These are phyloP conservation scores for Anastrepha ludens DNA, from an alignment of 1,140 invertebrate genomes.

Conservation along the genomic window DNA sequence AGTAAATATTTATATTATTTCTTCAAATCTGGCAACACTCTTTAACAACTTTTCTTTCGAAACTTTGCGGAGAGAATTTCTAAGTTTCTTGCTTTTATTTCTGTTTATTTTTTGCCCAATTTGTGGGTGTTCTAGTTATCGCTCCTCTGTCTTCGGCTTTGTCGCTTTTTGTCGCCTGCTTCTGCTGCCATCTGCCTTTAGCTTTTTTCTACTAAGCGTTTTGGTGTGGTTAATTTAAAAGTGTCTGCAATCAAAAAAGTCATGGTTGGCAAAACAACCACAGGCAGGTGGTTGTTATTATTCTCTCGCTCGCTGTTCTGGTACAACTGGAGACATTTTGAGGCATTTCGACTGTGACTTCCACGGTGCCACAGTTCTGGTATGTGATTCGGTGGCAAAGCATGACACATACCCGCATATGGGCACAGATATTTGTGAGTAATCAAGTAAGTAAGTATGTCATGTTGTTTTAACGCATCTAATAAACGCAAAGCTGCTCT, in stretches of 20 bases:
- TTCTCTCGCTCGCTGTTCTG: constrained; percentile 8
- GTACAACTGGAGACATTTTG: neutral
- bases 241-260: constrained; percentile 35
- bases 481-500: constrained; percentile 14
- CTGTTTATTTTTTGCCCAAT: neutral
- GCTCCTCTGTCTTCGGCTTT: neutral
- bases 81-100: too few species aligned
- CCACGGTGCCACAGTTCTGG: neutral
- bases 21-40: neutral
- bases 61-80: neutral
- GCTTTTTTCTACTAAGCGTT: neutral
- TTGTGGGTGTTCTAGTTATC: neutral
- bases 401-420: neutral
- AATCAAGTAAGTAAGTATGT: neutral
- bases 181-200: neutral
- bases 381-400: neutral
- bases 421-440: neutral
- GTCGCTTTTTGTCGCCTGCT: neutral
- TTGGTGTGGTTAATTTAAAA: constrained; percentile 38
- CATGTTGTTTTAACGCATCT: neutral
- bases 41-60: neutral
- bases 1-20: neutral
- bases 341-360: constrained; percentile 1
- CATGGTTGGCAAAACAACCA: neutral
- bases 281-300: neutral